A percentile compares a stretch with the other conserved stretches of the same genome.
These are phyloP conservation scores for Corythucha ciliata DNA, from an alignment of 2,888 invertebrate genomes.

Conservation along the genomic window DNA sequence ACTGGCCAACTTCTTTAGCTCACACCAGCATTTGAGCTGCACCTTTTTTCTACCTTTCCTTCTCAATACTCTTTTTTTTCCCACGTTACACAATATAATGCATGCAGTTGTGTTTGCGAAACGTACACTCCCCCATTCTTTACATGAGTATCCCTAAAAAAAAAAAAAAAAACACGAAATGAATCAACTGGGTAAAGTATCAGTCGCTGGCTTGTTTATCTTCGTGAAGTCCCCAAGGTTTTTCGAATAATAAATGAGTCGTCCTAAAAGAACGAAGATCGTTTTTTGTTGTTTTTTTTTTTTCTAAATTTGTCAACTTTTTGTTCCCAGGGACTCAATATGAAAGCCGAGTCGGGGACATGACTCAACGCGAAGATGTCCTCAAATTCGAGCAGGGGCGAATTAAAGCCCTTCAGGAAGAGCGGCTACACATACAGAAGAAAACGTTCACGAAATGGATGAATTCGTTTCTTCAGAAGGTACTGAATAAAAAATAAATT, in stretches of 20 bases:
- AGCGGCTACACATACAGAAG: constrained; percentile 96
- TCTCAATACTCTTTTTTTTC: too few relatives aligned
- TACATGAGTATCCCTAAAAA: too few relatives aligned
- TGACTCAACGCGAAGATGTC: constrained; percentile 85
- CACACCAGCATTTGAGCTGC: too few relatives aligned
- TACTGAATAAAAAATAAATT: constrained; percentile 42
- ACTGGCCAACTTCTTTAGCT: too few relatives aligned
- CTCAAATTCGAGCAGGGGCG: constrained; percentile 93
- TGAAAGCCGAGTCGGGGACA: constrained; percentile 45
- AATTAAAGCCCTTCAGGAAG: constrained; percentile 93
- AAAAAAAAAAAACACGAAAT: too few relatives aligned
- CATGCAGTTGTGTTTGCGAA: too few relatives aligned
- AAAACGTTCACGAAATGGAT: constrained; percentile 99
- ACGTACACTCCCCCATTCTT: too few relatives aligned
- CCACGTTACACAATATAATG: too few relatives aligned
- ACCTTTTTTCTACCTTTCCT: too few relatives aligned
- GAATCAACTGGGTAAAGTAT: too few relatives aligned
- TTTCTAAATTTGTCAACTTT: not conserved
- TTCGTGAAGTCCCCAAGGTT: too few relatives aligned
- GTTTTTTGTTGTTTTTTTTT: constrained; percentile 5
- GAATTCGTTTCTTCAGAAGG: constrained; percentile 93
- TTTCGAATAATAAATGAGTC: not conserved
- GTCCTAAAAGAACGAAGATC: not conserved
- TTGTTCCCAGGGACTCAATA: constrained; percentile 35
- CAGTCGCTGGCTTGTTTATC: too few relatives aligned